phyloP scores from a whole-genome alignment of 2,888 invertebrate genomes.

The Brachycybe producta region DNA sequence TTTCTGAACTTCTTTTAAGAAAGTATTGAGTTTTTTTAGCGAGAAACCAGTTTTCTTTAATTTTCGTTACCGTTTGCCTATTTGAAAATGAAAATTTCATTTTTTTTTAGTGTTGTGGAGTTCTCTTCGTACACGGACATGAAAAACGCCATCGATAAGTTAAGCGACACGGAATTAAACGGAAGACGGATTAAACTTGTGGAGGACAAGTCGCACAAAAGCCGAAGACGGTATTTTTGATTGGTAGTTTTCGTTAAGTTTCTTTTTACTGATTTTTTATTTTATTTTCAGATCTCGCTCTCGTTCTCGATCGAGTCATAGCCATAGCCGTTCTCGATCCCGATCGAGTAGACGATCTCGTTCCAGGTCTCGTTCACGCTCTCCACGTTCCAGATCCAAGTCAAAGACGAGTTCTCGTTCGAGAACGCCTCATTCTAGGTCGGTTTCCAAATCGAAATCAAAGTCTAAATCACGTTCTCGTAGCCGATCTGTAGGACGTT shows the following conservation, averaged over 20 bases:
- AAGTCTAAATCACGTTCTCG: constrained; percentile 26
- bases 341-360: constrained; percentile 36
- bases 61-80: too few species aligned
- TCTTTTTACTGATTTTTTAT: too few species aligned
- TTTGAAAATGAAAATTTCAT: too few species aligned
- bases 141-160: constrained; percentile 90
- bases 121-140: constrained; percentile 90
- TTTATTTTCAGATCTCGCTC: constrained; percentile 59
- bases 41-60: too few species aligned
- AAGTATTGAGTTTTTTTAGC: too few species aligned
- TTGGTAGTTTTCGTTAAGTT: too few species aligned
- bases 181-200: constrained; percentile 82
- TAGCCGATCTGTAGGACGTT: constrained; percentile 36
- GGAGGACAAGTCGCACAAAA: constrained; percentile 58
- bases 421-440: constrained; percentile 41
- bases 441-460: constrained; percentile 27
- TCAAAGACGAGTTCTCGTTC: too few species aligned
- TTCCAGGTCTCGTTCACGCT: constrained; percentile 40
- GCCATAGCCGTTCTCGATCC: constrained; percentile 21
- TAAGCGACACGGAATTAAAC: constrained; percentile 92
- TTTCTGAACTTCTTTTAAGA: too few species aligned
- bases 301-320: constrained; percentile 49
- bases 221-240: constrained; percentile 31
- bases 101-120: constrained; percentile 83
- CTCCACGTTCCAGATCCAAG: constrained; percentile 31